Conservation (phyloP, 2,797 vertebrate genomes). For the Tadarida brasiliensis region DNA sequence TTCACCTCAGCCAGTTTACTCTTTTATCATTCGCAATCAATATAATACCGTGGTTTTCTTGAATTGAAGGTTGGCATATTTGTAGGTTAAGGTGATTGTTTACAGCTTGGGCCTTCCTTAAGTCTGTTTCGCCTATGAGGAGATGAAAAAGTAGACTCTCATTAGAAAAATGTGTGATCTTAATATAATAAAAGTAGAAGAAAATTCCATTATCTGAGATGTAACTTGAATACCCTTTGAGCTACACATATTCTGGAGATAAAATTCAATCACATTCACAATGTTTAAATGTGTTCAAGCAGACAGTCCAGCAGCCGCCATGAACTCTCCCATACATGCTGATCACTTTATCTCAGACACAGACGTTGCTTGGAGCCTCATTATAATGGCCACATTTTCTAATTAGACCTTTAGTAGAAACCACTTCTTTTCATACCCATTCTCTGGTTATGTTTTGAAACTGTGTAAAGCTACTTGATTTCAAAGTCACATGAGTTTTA, state of each 20-base stretch:
- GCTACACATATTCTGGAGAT: not conserved
- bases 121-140: not conserved
- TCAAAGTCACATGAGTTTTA: slow-evolving; percentile 3
- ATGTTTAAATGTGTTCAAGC: not conserved
- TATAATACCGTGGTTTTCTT: not conserved
- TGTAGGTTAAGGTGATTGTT: not conserved
- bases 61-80: not conserved
- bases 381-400: not conserved
- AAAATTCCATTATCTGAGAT: not conserved
- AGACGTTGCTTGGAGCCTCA: not conserved
- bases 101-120: not conserved
- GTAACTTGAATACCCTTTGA: not conserved
- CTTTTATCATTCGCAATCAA: not conserved
- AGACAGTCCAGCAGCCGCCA: not conserved
- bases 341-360: not conserved
- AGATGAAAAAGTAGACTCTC: not conserved
- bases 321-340: not conserved
- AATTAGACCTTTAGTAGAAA: not conserved
- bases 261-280: not conserved
- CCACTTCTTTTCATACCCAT: not conserved
- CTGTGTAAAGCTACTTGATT: slow-evolving; percentile 25
- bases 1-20: not conserved
- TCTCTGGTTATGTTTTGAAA: slow-evolving; percentile 16
- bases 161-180: not conserved
- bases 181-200: not conserved